Evolutionary conservation across 2,888 invertebrate species (phyloP), one percentile per base, ranked within the genome.

Genomic region (Ashinkailepas kermadecensis): DNA sequence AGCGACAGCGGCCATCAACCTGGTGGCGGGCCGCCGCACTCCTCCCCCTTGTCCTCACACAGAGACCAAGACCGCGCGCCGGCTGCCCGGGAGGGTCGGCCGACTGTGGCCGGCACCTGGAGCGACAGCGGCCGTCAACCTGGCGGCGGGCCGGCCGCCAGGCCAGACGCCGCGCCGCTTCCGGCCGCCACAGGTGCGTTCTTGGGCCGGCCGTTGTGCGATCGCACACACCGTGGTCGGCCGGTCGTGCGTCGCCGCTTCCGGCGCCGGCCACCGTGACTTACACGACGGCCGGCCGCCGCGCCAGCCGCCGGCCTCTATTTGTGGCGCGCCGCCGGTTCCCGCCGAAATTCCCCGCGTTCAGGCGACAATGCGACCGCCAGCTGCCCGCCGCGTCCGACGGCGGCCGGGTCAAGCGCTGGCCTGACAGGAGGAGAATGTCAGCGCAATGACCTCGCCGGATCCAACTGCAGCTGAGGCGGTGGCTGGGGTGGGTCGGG

Each of bases 341-440:
- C 74, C 21, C 56, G 54, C 74, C 56, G 8, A 54, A 56, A 74
- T 74, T 70, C 56, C 39, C 56, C 74, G 18, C 74, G 56, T 74
- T 74, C 56, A 54, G 54, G 74, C 74, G 18, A 74, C 74, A 74
- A 74, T 74, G 74, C 74, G 59, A 59, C 59, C 39, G 39, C 39
- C 39, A 39, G 39, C 39, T 39, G 39, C 39, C 4, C 39, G 39
- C 1, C 1, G 39, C 39, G 4, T 39, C 39, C 39, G 39, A 39
- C 39, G 1, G 39, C 39, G 39, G 39, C 39, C 39, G 39, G 39
- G 2, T 39, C 39, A 39, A 39, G 39, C 39, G 39, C 39, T 39
- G 39, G 39, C 39, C 39, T 4, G 39, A 39, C 39, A 39, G 39
- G 39, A 39, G 39, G 39, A 39, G 39, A 39, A 39, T 39, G 39